These are phyloP conservation scores for Momotus momota DNA, from an alignment of 2,797 vertebrate genomes.

Conservation along the genomic window DNA sequence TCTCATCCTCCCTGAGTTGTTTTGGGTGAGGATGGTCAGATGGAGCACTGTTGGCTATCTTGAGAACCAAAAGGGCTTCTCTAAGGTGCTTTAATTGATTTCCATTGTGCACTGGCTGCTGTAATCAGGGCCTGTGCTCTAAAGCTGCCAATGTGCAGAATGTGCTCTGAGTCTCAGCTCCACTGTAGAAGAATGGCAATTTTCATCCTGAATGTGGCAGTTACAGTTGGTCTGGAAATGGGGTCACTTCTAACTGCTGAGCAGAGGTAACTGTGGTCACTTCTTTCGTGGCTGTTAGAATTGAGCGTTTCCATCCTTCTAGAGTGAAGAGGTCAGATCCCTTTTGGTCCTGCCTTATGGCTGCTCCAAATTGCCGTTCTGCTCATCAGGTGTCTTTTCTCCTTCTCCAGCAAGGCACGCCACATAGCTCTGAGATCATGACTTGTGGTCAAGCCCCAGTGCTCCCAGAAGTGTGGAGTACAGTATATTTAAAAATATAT, in stretches of 20 bases:
- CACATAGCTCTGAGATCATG: background rate
- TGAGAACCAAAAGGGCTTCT: background rate
- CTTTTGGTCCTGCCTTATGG: background rate
- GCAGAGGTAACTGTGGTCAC: background rate
- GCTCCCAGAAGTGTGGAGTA: background rate
- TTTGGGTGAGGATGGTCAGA: background rate
- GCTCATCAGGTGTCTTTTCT: background rate
- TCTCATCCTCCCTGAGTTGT: background rate
- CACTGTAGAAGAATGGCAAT: background rate
- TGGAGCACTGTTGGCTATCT: background rate
- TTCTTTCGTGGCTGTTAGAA: background rate
- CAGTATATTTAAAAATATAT: background rate
- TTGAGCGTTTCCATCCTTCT: background rate
- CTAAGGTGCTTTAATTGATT: background rate
- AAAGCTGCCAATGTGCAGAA: background rate
- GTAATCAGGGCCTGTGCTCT: background rate
- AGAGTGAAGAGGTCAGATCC: background rate
- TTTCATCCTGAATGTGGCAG: background rate
- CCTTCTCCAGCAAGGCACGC: background rate
- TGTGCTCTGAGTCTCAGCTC: background rate
- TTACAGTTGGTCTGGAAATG: background rate
- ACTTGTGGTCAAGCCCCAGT: background rate
- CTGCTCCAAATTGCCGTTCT: background rate
- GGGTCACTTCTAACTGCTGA: background rate
- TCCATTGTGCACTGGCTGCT: accelerated